These are phyloP conservation scores for Leucophenga varia DNA, from an alignment of 1,140 invertebrate genomes.

Conservation along the genomic window DNA sequence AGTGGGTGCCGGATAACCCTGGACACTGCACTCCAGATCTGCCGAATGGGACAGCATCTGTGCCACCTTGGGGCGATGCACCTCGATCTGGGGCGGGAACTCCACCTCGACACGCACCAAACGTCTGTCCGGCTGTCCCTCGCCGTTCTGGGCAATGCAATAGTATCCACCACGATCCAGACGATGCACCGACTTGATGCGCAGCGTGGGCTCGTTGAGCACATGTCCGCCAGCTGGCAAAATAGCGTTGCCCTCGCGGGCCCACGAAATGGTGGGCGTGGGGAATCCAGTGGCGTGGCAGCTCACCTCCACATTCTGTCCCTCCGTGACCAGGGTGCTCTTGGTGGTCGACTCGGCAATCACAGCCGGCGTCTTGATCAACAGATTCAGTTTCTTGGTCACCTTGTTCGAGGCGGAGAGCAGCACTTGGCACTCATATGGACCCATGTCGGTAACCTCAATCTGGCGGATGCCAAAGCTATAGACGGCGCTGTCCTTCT, in stretches of 20 bases:
- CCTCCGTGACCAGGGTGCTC: constrained; percentile 72
- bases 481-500: constrained; percentile 66
- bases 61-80: constrained; percentile 67
- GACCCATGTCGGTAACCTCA: constrained; percentile 78
- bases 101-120: constrained; percentile 82
- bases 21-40: constrained; percentile 79
- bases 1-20: constrained; percentile 78
- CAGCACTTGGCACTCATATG: constrained; percentile 76
- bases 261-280: constrained; percentile 74
- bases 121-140: constrained; percentile 71
- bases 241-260: constrained; percentile 78
- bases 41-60: constrained; percentile 79
- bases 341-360: constrained; percentile 76
- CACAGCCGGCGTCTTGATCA: constrained; percentile 74
- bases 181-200: constrained; percentile 68
- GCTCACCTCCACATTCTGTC: constrained; percentile 67
- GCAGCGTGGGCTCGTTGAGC: constrained; percentile 71
- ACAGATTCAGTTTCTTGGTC: constrained; percentile 70
- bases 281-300: constrained; percentile 78
- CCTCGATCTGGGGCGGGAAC: constrained; percentile 73
- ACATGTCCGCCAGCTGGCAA: constrained; percentile 76
- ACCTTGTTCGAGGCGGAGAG: constrained; percentile 69
- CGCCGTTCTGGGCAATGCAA: constrained; percentile 83
- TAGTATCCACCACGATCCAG: constrained; percentile 84
- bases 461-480: constrained; percentile 71